Evolutionary conservation across 1,140 invertebrate genomes (phyloP).

Genomic region (Drosophila takahashii): DNA sequence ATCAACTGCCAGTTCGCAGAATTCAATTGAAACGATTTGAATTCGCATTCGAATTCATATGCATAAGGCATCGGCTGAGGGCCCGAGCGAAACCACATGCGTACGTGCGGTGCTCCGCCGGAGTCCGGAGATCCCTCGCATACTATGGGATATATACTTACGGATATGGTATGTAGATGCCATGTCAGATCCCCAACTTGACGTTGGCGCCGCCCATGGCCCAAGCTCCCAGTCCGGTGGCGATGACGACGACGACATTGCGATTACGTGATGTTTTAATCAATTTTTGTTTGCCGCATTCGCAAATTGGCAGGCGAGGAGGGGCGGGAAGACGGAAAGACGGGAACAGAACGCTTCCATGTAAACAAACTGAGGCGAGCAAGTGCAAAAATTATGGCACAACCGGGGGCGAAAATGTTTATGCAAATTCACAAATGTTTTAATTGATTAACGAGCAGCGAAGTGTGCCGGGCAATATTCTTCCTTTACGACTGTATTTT

Average conservation of each 20-base stretch:
- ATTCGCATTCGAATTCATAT: conserved; percentile 55
- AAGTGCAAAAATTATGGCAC: conserved; percentile 66
- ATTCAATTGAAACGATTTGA: conserved; percentile 58
- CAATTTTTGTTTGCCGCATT: conserved; percentile 65
- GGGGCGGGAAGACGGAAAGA: too few species aligned
- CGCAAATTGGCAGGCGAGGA: conserved; percentile 29
- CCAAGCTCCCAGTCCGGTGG: conserved; percentile 17
- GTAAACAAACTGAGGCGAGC: conserved; percentile 49
- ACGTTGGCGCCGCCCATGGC: conserved; percentile 49
- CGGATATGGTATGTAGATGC: conserved; percentile 4
- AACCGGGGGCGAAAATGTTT: conserved; percentile 49
- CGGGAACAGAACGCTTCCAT: conserved; percentile 19
- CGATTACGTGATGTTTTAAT: conserved; percentile 81
- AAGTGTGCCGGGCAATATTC: conserved; percentile 47
- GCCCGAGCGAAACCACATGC: conserved; percentile 38
- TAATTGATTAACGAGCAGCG: conserved; percentile 65
- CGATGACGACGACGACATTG: conserved; percentile 23
- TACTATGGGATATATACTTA: neutral
- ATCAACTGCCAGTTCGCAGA: conserved; percentile 57
- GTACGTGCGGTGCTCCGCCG: conserved; percentile 61
- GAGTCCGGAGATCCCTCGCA: conserved; percentile 17
- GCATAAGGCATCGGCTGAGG: conserved; percentile 23
- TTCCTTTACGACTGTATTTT: conserved; percentile 3
- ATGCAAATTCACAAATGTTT: conserved; percentile 69
- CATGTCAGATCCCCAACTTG: conserved; percentile 23